These are phyloP conservation scores for Malacoraja senta DNA, from an alignment of 2,797 vertebrate genomes.

Conservation along the genomic window DNA sequence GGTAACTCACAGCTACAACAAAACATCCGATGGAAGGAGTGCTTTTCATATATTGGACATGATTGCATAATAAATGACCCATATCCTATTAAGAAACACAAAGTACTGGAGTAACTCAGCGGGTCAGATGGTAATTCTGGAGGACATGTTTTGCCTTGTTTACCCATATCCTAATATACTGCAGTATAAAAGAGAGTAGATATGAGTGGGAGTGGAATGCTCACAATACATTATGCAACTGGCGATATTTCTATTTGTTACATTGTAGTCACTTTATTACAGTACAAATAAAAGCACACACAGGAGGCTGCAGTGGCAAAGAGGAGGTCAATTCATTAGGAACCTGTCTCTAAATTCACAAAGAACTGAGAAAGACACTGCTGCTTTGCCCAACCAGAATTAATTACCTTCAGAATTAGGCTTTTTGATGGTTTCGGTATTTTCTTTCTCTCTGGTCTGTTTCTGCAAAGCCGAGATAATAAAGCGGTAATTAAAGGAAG, in stretches of 20 bases:
- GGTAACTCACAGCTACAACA: background rate
- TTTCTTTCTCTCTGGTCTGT: slow-evolving; percentile 53
- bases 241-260: background rate
- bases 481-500: slow-evolving; percentile 81
- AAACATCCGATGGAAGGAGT: no score
- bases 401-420: slow-evolving; percentile 61
- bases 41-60: background rate
- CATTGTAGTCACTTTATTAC: background rate
- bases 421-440: slow-evolving; percentile 59
- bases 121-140: no score
- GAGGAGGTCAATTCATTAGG: slow-evolving; percentile 48
- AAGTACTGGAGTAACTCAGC: no score
- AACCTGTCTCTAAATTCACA: slow-evolving; percentile 51
- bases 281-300: slow-evolving; percentile 45
- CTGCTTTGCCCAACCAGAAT: slow-evolving; percentile 53
- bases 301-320: slow-evolving; percentile 43
- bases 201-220: background rate
- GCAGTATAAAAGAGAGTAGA: background rate
- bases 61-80: background rate
- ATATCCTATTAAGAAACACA: no score
- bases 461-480: slow-evolving; percentile 70
- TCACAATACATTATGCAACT: background rate
- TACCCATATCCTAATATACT: no score
- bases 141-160: no score
- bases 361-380: slow-evolving; percentile 48